Evolutionary conservation across 2,797 vertebrate species (phyloP).

Genomic region (Gallinago solitaria): DNA sequence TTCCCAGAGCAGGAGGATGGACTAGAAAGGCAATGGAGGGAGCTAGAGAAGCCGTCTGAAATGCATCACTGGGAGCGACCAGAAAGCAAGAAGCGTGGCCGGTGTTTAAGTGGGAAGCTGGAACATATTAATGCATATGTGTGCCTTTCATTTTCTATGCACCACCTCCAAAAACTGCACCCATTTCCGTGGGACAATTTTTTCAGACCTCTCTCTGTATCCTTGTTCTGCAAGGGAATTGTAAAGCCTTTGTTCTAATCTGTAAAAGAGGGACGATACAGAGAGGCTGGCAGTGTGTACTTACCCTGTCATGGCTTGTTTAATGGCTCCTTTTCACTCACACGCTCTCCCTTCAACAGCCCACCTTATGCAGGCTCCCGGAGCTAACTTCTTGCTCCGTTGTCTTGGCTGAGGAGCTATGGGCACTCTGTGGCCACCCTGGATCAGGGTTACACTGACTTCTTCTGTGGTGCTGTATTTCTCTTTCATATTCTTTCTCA

Average conservation of each 20-base stretch:
- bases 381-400: background rate
- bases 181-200: background rate
- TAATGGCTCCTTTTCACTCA: background rate
- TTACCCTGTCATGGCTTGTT: background rate
- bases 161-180: background rate
- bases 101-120: background rate
- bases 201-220: background rate
- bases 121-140: background rate
- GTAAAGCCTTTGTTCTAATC: background rate
- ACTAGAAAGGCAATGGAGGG: background rate
- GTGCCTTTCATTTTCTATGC: background rate
- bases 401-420: background rate
- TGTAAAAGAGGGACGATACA: background rate
- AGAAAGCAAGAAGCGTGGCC: background rate
- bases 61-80: background rate
- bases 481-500: background rate
- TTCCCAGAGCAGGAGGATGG: background rate
- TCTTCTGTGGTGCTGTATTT: background rate
- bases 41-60: background rate
- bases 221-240: background rate
- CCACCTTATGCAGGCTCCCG: background rate
- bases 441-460: background rate
- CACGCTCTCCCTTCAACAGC: background rate
- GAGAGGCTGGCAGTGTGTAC: background rate
- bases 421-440: background rate